These are phyloP conservation scores for Drosophila nr. medialis DNA, from an alignment of 2,888 invertebrate genomes.

Conservation along the genomic window DNA sequence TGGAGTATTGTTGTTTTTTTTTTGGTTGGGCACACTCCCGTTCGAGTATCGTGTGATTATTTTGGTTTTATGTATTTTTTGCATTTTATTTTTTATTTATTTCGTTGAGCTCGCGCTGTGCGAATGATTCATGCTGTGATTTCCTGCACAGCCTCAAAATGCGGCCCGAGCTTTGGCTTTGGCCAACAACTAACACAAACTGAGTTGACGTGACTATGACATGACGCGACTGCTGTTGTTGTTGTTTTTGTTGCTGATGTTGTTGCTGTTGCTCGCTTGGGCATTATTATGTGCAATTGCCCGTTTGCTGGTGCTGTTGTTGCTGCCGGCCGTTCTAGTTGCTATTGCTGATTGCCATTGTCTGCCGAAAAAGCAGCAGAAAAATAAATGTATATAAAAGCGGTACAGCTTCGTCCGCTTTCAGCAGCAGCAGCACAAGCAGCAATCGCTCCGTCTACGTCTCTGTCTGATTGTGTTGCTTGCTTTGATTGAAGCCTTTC, in stretches of 20 bases:
- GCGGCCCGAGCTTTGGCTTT: conserved; percentile 61
- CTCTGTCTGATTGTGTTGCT: conserved; percentile 71
- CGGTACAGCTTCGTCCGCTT: conserved; percentile 60
- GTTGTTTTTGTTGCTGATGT: conserved; percentile 31
- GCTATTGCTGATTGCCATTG: conserved; percentile 75
- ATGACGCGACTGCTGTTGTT: conserved; percentile 70
- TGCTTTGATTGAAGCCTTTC: conserved; percentile 83
- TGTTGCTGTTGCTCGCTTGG: conserved; percentile 61
- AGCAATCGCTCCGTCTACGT: conserved; percentile 73
- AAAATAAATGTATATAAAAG: conserved; percentile 68
- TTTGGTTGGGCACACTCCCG: conserved; percentile 54
- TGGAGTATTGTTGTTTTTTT: conserved; percentile 6
- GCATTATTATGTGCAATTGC: conserved; percentile 79
- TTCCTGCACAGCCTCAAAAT: conserved; percentile 75
- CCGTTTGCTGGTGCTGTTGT: conserved; percentile 62
- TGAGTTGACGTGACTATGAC: conserved; percentile 81
- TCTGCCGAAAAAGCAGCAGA: conserved; percentile 72
- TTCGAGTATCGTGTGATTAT: conserved; percentile 74
- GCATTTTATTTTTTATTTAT: conserved; percentile 19
- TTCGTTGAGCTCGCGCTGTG: conserved; percentile 56
- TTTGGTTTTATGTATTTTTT: conserved; percentile 49
- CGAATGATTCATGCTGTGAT: conserved; percentile 82
- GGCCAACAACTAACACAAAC: conserved; percentile 63
- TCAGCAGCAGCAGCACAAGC: conserved; percentile 52
- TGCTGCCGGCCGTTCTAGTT: conserved; percentile 77